These are phyloP conservation scores for Myrmophylax atrothorax DNA, from an alignment of 2,113 vertebrate genomes.

Conservation along the genomic window DNA sequence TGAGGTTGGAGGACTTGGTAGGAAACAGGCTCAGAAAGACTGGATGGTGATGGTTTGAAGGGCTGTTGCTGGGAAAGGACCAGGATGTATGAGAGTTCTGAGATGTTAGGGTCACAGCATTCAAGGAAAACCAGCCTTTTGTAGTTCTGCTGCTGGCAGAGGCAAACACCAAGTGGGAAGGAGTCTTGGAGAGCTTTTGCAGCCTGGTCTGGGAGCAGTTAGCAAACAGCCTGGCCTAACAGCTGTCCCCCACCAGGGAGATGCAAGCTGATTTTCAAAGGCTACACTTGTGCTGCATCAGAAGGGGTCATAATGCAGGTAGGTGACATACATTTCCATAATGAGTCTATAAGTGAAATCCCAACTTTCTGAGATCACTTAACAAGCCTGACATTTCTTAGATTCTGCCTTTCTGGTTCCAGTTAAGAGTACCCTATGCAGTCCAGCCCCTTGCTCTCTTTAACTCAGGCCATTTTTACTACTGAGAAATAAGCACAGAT, in stretches of 20 bases:
- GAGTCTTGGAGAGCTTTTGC: neutral
- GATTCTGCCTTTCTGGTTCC: neutral
- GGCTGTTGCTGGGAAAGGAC: neutral
- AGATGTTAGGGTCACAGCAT: neutral
- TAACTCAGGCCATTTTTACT: neutral
- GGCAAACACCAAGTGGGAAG: neutral
- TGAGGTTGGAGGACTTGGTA: neutral
- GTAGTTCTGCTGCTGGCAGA: neutral
- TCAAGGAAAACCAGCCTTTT: neutral
- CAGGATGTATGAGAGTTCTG: neutral
- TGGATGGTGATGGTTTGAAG: neutral
- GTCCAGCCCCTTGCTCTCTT: neutral
- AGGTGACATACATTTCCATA: neutral
- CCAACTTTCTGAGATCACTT: neutral
- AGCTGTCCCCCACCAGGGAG: neutral
- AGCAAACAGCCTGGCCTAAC: neutral
- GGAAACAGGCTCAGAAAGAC: neutral
- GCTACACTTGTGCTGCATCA: neutral
- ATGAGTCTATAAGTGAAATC: neutral
- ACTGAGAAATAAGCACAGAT: neutral
- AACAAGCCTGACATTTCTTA: neutral
- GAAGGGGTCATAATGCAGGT: neutral
- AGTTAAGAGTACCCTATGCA: neutral
- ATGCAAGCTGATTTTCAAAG: neutral
- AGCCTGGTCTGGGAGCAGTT: neutral